Percentiles rank a stretch among this genome's conserved stretches.
phyloP scores from a whole-genome alignment of 2,797 vertebrate species.

The Hypotaenidia philippensis region DNA sequence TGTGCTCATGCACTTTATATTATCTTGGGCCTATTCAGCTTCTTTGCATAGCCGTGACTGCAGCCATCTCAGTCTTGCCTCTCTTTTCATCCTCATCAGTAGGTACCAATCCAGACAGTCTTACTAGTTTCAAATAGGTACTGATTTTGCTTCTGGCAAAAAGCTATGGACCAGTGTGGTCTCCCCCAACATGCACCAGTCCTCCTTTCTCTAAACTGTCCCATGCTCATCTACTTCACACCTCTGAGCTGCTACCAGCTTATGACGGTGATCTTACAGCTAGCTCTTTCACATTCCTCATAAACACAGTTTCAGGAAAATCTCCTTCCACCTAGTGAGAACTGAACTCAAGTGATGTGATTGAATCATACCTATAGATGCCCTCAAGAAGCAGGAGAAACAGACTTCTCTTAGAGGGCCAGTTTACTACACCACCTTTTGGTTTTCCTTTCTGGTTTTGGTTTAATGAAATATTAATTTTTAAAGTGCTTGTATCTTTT shows the following conservation, averaged over 20 bases:
- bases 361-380: not conserved
- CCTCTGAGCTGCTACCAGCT: not conserved
- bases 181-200: not conserved
- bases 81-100: not conserved
- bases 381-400: not conserved
- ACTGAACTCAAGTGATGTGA: not conserved
- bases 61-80: not conserved
- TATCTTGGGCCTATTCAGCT: not conserved
- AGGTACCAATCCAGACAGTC: not conserved
- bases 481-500: not conserved
- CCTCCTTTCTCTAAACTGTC: not conserved
- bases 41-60: not conserved
- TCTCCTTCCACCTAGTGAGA: not conserved
- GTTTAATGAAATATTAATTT: not conserved
- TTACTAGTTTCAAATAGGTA: not conserved
- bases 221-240: not conserved
- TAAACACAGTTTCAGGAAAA: not conserved
- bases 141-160: not conserved
- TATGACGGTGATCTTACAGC: not conserved
- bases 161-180: not conserved
- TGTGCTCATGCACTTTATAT: fast-evolving
- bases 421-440: not conserved
- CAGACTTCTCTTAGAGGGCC: not conserved
- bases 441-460: not conserved
- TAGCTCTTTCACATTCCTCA: not conserved